A percentile compares a stretch with the other conserved stretches of the same genome.
phyloP scores from a whole-genome alignment of 2,797 vertebrate genomes.

The Eulemur albifrons region DNA sequence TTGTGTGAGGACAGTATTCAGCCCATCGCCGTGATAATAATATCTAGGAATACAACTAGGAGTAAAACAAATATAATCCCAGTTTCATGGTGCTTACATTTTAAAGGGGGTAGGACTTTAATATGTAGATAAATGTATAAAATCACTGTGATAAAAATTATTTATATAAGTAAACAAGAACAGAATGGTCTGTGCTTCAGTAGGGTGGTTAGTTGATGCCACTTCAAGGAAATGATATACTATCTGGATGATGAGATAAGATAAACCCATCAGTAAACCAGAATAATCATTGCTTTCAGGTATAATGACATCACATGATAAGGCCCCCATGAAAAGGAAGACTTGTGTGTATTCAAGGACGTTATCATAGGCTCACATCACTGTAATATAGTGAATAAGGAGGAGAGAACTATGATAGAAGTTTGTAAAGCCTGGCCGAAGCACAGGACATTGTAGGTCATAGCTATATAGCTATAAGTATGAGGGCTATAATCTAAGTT shows the following conservation, averaged over 20 bases:
- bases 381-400: neutral
- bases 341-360: neutral
- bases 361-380: neutral
- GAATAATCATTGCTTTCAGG: neutral
- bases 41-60: neutral
- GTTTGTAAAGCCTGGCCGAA: neutral
- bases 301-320: neutral
- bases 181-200: neutral
- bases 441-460: neutral
- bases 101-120: neutral
- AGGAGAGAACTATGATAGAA: neutral
- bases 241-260: neutral
- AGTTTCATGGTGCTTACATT: neutral
- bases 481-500: neutral
- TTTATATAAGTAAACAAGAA: neutral
- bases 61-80: neutral
- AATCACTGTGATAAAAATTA: neutral
- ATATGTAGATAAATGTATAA: neutral
- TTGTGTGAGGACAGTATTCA: neutral
- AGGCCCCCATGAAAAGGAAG: neutral
- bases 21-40: neutral
- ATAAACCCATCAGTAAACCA: neutral
- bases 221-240: neutral
- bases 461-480: neutral
- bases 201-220: neutral